Percentiles rank a stretch among this genome's conserved stretches.
Evolutionary conservation across 2,113 vertebrate species (phyloP).

Genomic region (Corythaeola cristata): DNA sequence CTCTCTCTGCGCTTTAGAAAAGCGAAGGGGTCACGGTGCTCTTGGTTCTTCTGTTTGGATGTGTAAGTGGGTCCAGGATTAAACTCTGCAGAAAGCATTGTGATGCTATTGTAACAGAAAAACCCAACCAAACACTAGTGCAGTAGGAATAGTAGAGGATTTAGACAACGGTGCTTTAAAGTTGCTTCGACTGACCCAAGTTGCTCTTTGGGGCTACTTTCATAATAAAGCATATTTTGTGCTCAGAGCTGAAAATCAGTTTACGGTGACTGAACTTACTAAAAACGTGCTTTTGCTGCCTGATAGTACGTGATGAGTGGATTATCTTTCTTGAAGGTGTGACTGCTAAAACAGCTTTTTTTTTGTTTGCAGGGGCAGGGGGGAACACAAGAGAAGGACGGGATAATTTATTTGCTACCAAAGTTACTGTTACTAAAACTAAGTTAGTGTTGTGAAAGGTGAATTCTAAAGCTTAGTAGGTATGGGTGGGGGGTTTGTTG

Average conservation of each 20-base stretch:
- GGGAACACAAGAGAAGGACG: neutral
- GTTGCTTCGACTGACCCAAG: neutral
- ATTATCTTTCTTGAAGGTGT: neutral
- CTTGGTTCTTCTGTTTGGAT: fast-evolving
- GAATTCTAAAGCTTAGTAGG: neutral
- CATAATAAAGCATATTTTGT: neutral
- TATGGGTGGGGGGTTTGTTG: neutral
- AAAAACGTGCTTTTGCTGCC: neutral
- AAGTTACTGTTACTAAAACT: neutral
- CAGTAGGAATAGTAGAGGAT: neutral
- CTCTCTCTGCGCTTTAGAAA: fast-evolving
- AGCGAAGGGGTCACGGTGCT: neutral
- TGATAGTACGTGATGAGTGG: neutral
- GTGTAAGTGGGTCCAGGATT: neutral
- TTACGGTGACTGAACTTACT: neutral
- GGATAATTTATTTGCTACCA: neutral
- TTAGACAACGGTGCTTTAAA: neutral
- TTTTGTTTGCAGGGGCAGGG: neutral
- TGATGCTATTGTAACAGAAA: neutral
- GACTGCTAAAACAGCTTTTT: neutral
- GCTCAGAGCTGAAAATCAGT: neutral
- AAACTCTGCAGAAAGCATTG: neutral
- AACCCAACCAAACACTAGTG: too few species aligned
- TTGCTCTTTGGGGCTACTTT: neutral
- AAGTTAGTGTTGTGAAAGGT: neutral